Evolutionary conservation across 1,140 invertebrate genomes (phyloP).

Genomic region (Hyles euphorbiae): DNA sequence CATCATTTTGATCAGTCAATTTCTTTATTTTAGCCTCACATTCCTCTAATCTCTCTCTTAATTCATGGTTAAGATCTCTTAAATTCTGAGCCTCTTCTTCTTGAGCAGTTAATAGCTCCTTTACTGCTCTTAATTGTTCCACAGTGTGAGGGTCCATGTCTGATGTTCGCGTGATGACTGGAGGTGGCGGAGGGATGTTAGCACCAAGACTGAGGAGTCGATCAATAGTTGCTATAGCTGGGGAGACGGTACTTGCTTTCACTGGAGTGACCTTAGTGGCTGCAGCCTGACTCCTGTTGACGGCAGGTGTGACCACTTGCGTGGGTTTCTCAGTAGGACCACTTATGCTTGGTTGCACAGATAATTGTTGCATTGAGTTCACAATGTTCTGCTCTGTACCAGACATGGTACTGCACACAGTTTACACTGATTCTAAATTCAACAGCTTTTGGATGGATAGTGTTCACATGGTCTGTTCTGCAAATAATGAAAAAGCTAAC

Average conservation of each 20-base stretch:
- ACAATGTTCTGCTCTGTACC: constrained; percentile 71
- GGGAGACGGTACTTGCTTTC: constrained; percentile 54
- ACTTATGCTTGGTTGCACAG: constrained; percentile 64
- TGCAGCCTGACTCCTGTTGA: constrained; percentile 53
- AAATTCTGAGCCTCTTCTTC: constrained; percentile 67
- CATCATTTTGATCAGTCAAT: constrained; percentile 63
- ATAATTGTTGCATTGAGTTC: constrained; percentile 70
- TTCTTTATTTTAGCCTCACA: constrained; percentile 69
- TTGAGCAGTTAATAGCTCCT: constrained; percentile 63
- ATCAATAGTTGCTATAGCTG: constrained; percentile 68
- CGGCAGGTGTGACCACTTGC: constrained; percentile 66
- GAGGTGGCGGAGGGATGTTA: constrained; percentile 54
- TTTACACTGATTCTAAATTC: constrained; percentile 37
- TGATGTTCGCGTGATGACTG: constrained; percentile 51
- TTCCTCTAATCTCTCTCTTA: constrained; percentile 57
- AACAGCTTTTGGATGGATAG: constrained; percentile 28
- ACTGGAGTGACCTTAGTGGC: constrained; percentile 52
- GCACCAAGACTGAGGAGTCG: constrained; percentile 56
- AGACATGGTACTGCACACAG: constrained; percentile 67
- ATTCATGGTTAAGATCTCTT: constrained; percentile 56
- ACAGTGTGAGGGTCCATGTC: constrained; percentile 70
- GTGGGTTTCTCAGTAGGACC: constrained; percentile 66
- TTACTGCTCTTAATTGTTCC: constrained; percentile 62
- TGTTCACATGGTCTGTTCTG: constrained; percentile 51
- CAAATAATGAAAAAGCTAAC: constrained; percentile 18